A percentile compares a stretch with the other conserved stretches of the same genome.
phyloP scores from a whole-genome alignment of 2,113 vertebrate genomes.

The Phalacrocorax aristotelis region DNA sequence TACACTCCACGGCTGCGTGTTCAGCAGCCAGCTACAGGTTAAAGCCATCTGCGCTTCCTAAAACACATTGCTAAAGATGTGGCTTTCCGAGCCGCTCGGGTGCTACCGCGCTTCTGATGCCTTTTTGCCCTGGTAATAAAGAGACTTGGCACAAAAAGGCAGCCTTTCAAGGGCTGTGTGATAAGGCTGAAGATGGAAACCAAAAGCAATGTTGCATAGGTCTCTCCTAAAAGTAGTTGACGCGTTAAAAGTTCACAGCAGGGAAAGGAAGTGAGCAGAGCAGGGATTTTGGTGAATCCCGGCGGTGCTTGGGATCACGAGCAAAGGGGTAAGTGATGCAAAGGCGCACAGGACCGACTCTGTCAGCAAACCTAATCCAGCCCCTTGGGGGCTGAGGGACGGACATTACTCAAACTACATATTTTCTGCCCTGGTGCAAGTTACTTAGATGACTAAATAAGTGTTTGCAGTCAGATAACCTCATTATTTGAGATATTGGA shows the following conservation, averaged over 20 bases:
- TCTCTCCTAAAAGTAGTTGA: background rate
- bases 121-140: background rate
- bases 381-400: background rate
- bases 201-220: background rate
- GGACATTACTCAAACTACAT: background rate
- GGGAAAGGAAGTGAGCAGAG: background rate
- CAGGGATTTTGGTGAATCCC: background rate
- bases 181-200: background rate
- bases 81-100: background rate
- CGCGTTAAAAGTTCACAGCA: background rate
- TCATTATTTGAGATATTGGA: conserved; percentile 31
- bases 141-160: background rate
- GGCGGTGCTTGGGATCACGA: background rate
- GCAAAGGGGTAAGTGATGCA: background rate
- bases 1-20: background rate
- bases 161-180: background rate
- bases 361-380: background rate
- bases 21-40: background rate
- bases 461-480: conserved; percentile 65
- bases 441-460: conserved; percentile 46
- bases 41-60: background rate
- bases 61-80: background rate
- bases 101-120: background rate
- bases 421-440: background rate
- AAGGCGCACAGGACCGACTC: background rate